Evolutionary conservation across 1,140 invertebrate genomes (phyloP).

Genomic region (Prorops nasuta): DNA sequence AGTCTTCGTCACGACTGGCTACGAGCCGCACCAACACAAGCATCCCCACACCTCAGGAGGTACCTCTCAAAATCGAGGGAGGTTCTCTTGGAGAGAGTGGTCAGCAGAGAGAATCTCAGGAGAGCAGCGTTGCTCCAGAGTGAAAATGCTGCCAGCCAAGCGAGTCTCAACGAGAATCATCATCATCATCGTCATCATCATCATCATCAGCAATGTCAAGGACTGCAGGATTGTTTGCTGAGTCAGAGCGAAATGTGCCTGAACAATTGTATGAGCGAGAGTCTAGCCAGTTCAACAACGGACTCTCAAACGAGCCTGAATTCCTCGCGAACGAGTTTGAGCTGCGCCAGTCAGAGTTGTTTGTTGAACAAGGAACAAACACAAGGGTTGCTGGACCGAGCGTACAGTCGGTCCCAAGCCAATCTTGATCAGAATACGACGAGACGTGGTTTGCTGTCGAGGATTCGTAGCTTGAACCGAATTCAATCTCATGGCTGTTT

Average conservation of each 20-base stretch:
- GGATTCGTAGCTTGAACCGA: slow-evolving; percentile 46
- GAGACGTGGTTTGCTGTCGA: slow-evolving; percentile 40
- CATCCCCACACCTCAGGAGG: slow-evolving; percentile 50
- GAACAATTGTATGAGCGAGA: slow-evolving; percentile 45
- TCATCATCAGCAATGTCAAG: slow-evolving; percentile 24
- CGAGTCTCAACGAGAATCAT: slow-evolving; percentile 38
- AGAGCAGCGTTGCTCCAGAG: slow-evolving; percentile 54
- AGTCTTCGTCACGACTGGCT: slow-evolving; percentile 65
- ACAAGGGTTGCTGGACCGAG: slow-evolving; percentile 45
- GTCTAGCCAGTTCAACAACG: slow-evolving; percentile 44
- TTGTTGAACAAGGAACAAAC: slow-evolving; percentile 53
- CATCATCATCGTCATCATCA: slow-evolving; percentile 26
- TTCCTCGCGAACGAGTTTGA: slow-evolving; percentile 44
- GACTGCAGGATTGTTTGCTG: slow-evolving; percentile 32
- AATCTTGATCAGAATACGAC: slow-evolving; percentile 37
- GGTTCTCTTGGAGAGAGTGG: slow-evolving; percentile 59
- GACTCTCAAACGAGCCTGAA: slow-evolving; percentile 43
- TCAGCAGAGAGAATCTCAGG: slow-evolving; percentile 54
- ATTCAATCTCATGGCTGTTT: slow-evolving; percentile 48
- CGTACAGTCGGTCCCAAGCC: slow-evolving; percentile 47
- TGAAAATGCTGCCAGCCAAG: slow-evolving; percentile 44
- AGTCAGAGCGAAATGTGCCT: slow-evolving; percentile 60
- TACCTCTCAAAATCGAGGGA: slow-evolving; percentile 63
- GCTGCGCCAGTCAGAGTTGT: slow-evolving; percentile 45
- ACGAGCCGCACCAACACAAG: slow-evolving; percentile 43